Evolutionary conservation across 2,888 invertebrate genomes (phyloP), one percentile per base, ranked within the genome.

Genomic region (Nomada flava): DNA sequence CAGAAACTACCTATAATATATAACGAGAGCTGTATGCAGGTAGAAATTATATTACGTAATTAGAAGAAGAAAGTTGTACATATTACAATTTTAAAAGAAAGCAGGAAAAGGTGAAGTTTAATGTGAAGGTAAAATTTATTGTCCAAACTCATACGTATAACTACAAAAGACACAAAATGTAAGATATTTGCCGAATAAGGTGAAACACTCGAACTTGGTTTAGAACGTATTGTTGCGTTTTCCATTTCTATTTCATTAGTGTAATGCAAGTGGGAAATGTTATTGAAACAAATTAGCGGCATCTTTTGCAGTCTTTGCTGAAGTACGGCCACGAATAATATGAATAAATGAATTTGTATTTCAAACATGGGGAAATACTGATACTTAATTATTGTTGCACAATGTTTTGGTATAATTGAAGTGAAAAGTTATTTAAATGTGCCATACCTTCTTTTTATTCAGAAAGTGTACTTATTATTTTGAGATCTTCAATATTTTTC

Each of bases 51-150:
- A 26, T 76, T 76, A 50, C 36, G 47, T 42, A 76, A 76, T 63
- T 63, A 71, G 50, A 63, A 76, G 42, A 47, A 59, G 70, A 70
- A 76, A 76, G 62, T 62, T 18, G 29, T 70, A 44, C 5, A 29
- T 44, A 47, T 75, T 63, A 53, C 53, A 62, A 70, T 76, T 63
- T 52, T 20, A 59, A 55, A 55, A 4, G 20, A 57, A 29, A 23
- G 15, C 1, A 13, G 26, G 59, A 18, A 60, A 18, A 53, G 44
- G n/a, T 50, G 29, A 71, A 53, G 15, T 23, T 44, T 62, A 64
- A 72, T 62, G 63, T 29, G 15, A 29, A 10, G 23, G 18, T 3
- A 62, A 44, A n/a, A 47, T 62, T 76, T n/a, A 20, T 53, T 20
- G 4, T 0, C 20, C 23, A 18, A 29, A 74, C 18, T n/a, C 36